Base-by-base conservation (phyloP, 2,113 vertebrate species). In the Oceanites oceanicus region DNA sequence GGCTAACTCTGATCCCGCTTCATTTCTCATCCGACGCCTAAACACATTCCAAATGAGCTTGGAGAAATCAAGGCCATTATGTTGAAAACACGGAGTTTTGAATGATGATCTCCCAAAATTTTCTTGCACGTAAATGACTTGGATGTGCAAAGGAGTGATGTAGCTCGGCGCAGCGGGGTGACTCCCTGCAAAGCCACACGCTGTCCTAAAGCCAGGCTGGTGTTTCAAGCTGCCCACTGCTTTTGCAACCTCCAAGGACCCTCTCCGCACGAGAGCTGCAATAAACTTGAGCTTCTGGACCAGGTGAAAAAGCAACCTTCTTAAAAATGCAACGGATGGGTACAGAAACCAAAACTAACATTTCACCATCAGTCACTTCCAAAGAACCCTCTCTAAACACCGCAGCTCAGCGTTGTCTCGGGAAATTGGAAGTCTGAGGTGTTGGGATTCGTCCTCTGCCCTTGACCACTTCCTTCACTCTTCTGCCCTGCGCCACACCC, bases 21-120 rank as follows among this genome's bases (percentile, higher is more conserved):
- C 42, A n/a, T 76, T 94, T 91, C 84, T 70, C 83, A 87, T 78
- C 52, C 19, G 17, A 94, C 66, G 58, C 65, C 58, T 42, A 90
- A 36, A 95, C 59, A 56, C 0, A 0, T 92, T 75, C 66, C 84
- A 62, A 95, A 95, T 22, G 45, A 67, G 70, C 61, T 38, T 0
- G 0, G 61, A 53, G 70, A 68, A 91, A 76, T 52, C 5, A 1
- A 55, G 49, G 38, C 72, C 8, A 3, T 65, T 84, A 70, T 6
- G 50, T 19, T 36, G 62, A 75, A 84, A 40, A 67, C 27, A 34
- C 1, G 2, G 74, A 66, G 68, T 4, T 78, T 20, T 68, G 68
- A 47, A 12, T 6, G 4, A 78, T 21, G 79, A 42, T 20, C 23
- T 75, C 86, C 56, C 3, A 11, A 11, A 3, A 34, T 45, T 45